These are phyloP conservation scores for Hydrophis major DNA, from an alignment of 2,797 vertebrate genomes.

Conservation along the genomic window DNA sequence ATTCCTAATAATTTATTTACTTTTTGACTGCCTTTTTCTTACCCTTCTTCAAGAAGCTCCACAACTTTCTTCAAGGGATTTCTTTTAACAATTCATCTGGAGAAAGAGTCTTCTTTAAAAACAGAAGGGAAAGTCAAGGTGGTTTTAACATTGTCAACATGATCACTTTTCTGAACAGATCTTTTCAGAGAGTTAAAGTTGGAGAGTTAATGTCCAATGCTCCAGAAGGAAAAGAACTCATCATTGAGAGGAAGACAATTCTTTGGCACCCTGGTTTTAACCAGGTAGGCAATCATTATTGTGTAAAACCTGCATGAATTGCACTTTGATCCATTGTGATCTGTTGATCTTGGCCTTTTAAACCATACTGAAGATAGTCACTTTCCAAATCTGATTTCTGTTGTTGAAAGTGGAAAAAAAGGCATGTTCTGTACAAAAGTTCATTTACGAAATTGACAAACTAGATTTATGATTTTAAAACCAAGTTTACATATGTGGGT, in stretches of 20 bases:
- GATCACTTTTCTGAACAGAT: background rate
- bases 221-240: background rate
- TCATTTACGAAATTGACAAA: background rate
- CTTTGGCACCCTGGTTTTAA: background rate
- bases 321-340: background rate
- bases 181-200: background rate
- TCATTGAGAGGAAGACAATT: background rate
- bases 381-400: background rate
- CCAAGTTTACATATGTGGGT: background rate
- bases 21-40: background rate
- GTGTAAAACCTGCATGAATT: background rate
- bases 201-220: background rate
- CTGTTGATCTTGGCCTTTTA: background rate
- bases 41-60: background rate
- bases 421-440: background rate
- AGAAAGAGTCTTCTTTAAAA: background rate
- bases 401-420: accelerated
- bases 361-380: background rate
- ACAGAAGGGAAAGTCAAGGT: background rate
- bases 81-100: background rate
- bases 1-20: background rate
- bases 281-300: background rate
- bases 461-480: background rate
- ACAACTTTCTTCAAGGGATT: background rate
- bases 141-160: background rate